phyloP scores from a whole-genome alignment of 2,113 vertebrate species.

The Cheilinus undulatus region DNA sequence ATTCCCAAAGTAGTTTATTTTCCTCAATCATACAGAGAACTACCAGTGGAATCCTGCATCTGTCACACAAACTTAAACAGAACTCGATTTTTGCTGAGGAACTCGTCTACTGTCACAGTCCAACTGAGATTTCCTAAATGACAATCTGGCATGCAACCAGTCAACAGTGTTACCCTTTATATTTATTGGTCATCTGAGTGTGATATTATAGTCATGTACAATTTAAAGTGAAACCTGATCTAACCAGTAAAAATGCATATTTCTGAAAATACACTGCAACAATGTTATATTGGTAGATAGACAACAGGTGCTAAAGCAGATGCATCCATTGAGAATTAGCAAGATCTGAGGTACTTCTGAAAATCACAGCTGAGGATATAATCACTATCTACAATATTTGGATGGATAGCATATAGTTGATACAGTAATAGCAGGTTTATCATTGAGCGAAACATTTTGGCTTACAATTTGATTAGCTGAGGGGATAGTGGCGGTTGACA shows the following conservation, averaged over 20 bases:
- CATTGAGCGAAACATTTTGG: slow-evolving; percentile 70
- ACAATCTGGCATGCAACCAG: slow-evolving; percentile 51
- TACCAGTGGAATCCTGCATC: slow-evolving; percentile 43
- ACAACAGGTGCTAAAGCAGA: slow-evolving; percentile 69
- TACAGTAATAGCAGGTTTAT: slow-evolving; percentile 70
- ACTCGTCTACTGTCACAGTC: slow-evolving; percentile 40
- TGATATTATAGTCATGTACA: slow-evolving; percentile 37
- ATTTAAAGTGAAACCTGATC: slow-evolving; percentile 64
- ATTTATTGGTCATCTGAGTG: slow-evolving; percentile 42
- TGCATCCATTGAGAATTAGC: slow-evolving; percentile 67
- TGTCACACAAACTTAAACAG: slow-evolving; percentile 36
- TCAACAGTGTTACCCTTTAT: slow-evolving; percentile 56
- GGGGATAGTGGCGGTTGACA: slow-evolving; percentile 67
- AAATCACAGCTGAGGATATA: slow-evolving; percentile 76
- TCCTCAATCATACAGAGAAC: slow-evolving; percentile 2
- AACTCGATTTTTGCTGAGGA: slow-evolving; percentile 52
- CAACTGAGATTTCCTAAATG: slow-evolving; percentile 34
- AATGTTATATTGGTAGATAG: slow-evolving; percentile 55
- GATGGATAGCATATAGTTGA: slow-evolving; percentile 76
- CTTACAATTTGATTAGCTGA: slow-evolving; percentile 72
- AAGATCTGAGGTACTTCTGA: slow-evolving; percentile 79
- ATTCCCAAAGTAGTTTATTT: slow-evolving; percentile 5
- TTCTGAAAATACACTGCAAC: slow-evolving; percentile 68
- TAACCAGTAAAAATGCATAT: slow-evolving; percentile 74
- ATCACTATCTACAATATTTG: slow-evolving; percentile 79